phyloP scores from a whole-genome alignment of 1,140 invertebrate species.

The Papilio glaucus region DNA sequence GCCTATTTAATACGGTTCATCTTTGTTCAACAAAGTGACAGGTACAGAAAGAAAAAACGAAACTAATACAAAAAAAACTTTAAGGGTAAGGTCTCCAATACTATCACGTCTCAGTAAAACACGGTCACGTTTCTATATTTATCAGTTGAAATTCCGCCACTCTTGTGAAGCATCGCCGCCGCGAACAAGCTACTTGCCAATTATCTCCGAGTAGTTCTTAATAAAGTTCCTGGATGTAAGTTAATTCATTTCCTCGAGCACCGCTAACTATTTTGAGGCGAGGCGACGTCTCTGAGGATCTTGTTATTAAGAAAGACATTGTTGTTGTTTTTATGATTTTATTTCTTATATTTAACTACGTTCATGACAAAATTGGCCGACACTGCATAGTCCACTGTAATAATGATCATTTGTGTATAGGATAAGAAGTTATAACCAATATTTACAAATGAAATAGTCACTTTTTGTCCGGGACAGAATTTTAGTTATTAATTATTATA shows the following conservation, averaged over 20 bases:
- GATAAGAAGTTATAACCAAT: too few species aligned
- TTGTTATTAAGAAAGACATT: not conserved
- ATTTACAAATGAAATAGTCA: too few species aligned
- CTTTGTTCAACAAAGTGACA: too few species aligned
- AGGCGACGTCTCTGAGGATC: not conserved
- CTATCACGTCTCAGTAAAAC: not conserved
- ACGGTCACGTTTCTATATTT: not conserved
- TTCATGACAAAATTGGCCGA: too few species aligned
- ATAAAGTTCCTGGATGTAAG: conserved; percentile 22
- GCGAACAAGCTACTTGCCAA: not conserved
- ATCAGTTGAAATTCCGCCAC: not conserved
- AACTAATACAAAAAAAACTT: not conserved
- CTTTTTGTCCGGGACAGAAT: too few species aligned
- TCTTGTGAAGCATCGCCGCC: not conserved
- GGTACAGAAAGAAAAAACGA: not conserved
- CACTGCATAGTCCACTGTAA: too few species aligned
- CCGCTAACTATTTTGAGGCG: conserved; percentile 7
- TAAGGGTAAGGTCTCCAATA: not conserved
- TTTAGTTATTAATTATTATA: too few species aligned
- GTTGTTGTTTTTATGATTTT: conserved; percentile 6
- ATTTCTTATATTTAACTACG: not conserved
- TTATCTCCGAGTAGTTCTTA: conserved; percentile 16
- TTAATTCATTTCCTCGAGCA: conserved; percentile 1
- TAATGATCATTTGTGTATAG: too few species aligned
- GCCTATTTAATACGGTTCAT: too few species aligned